These are phyloP conservation scores for Falco columbarius DNA, from an alignment of 2,797 vertebrate genomes.

Conservation along the genomic window DNA sequence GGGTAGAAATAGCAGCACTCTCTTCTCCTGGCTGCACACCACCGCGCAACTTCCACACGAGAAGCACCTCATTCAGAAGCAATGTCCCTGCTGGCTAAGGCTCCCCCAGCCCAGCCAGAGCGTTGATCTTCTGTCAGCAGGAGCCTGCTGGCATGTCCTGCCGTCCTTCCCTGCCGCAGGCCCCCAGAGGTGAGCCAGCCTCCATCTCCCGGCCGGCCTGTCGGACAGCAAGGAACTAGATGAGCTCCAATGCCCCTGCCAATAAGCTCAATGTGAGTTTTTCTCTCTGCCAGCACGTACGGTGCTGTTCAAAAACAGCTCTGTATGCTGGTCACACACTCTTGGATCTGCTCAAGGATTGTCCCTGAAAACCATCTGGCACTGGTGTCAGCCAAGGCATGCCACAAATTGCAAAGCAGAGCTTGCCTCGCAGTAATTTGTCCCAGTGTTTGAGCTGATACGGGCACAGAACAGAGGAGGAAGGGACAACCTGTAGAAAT, in stretches of 20 bases:
- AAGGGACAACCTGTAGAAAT: not conserved
- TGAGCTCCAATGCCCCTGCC: not conserved
- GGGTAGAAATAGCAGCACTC: not conserved
- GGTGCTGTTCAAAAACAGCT: not conserved
- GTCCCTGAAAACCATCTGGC: slow-evolving; percentile 22
- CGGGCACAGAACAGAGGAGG: not conserved
- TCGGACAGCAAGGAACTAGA: not conserved
- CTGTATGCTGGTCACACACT: not conserved
- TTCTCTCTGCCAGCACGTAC: not conserved
- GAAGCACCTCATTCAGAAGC: not conserved
- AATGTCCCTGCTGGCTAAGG: not conserved
- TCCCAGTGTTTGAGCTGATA: not conserved
- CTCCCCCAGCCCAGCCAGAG: not conserved
- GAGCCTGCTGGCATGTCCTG: not conserved
- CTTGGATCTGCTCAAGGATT: not conserved
- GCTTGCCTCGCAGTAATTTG: not conserved
- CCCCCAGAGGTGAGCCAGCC: slow-evolving; percentile 8
- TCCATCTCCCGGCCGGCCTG: not conserved
- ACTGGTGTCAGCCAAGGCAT: not conserved
- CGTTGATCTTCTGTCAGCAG: not conserved
- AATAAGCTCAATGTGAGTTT: not conserved
- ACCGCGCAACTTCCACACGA: not conserved
- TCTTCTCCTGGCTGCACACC: not conserved
- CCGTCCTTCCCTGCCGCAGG: not conserved
- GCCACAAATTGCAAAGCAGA: slow-evolving; percentile 3